Base-by-base conservation (phyloP, 2,797 vertebrate genomes). In the Notolepis coatsorum region DNA sequence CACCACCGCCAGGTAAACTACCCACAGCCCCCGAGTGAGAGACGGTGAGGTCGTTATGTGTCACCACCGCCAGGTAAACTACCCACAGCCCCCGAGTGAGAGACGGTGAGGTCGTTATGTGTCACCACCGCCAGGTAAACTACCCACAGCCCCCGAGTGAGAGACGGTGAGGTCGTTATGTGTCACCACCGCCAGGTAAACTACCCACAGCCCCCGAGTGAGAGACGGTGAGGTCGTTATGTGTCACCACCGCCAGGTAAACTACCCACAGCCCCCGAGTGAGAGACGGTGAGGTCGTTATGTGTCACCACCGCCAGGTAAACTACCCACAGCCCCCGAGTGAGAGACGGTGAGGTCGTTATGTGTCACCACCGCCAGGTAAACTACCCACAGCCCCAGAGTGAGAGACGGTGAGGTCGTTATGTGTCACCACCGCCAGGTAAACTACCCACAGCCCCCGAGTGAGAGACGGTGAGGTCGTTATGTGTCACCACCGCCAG, bases 301-400 rank as follows among this genome's bases (percentile, higher is more conserved):
- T n/a, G n/a, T n/a, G n/a, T n/a, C 4, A 96, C 95, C 55, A 96
- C 95, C 8, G 96, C 95, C n/a, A 94, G 96, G 96, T 96, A 79
- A 6, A 39, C 18, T 30, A 61, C 25, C n/a, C n/a, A n/a, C n/a
- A 20, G 13, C 56, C 20, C 43, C 5, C 27, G n/a, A 12, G 33
- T 35, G 33, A 12, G 0, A 45, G 15, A 24, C 30, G 30, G 27
- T 10, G 6, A 9, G 3, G 39, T 30, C 23, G n/a, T n/a, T n/a
- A n/a, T n/a, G n/a, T n/a, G n/a, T n/a, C 4, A 96, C 95, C 55
- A 96, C 95, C 8, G 96, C 95, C n/a, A 94, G 96, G 96, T 96
- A 79, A 6, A 39, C 18, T 30, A 61, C 25, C n/a, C n/a, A n/a
- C n/a, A 20, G 13, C 56, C 20, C 43, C 5, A 27, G n/a, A 12